Evolutionary conservation across 2,113 vertebrate genomes (phyloP).

Genomic region (Podarcis muralis): DNA sequence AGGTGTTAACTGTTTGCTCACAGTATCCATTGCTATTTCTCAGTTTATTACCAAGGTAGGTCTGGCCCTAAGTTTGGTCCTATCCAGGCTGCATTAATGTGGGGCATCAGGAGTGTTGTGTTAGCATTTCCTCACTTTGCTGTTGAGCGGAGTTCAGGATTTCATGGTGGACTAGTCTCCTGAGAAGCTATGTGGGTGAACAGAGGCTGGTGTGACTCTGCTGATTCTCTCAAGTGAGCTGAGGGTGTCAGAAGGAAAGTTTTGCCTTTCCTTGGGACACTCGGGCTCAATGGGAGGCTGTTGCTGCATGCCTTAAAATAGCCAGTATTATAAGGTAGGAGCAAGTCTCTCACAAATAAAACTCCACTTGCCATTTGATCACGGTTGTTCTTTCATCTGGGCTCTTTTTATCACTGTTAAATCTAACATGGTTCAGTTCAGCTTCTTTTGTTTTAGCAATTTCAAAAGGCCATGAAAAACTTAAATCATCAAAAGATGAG

Average conservation of each 20-base stretch:
- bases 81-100: not conserved
- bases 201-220: not conserved
- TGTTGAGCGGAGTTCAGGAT: not conserved
- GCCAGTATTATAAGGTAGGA: too few species aligned
- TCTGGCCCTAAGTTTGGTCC: not conserved
- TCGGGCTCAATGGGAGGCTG: too few species aligned
- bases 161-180: not conserved
- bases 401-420: not conserved
- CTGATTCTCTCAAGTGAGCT: not conserved
- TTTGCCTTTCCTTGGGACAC: not conserved
- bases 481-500: not conserved
- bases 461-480: not conserved
- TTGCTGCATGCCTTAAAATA: not conserved
- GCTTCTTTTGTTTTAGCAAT: not conserved
- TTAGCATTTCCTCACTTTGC: not conserved
- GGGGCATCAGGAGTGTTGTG: not conserved
- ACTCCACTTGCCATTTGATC: not conserved
- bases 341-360: not conserved
- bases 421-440: not conserved
- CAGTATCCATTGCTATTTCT: not conserved
- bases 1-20: constrained; percentile 8
- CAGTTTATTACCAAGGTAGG: not conserved
- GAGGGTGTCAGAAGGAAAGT: too few species aligned
- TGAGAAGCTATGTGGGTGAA: not conserved
- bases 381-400: not conserved